These are phyloP conservation scores for Drosophila affinis DNA, from an alignment of 2,888 invertebrate species.

Conservation along the genomic window DNA sequence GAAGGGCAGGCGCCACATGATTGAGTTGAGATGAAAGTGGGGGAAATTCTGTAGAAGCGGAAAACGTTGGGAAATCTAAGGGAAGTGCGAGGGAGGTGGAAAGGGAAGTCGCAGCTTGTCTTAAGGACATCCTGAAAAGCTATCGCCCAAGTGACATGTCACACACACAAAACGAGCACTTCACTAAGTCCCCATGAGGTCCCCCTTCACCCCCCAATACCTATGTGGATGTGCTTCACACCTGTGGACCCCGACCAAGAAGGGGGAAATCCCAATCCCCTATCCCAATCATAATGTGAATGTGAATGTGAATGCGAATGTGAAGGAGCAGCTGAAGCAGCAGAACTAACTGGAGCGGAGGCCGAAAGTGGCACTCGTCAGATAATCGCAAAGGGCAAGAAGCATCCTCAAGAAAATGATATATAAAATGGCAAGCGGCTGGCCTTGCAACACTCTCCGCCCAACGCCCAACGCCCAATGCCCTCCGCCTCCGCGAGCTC, in stretches of 20 bases:
- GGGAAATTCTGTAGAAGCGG: no score
- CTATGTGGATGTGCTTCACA: slow-evolving; percentile 21
- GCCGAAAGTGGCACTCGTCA: slow-evolving; percentile 58
- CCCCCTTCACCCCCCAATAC: no score
- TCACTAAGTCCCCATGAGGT: slow-evolving; percentile 1
- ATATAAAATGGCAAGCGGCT: slow-evolving; percentile 37
- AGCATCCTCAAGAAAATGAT: slow-evolving; percentile 44
- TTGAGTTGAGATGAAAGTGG: background rate
- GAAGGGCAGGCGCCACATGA: slow-evolving; percentile 14
- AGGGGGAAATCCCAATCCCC: slow-evolving; percentile 8
- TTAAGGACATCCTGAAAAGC: slow-evolving; percentile 37
- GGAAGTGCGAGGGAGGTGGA: no score
- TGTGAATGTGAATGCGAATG: no score
- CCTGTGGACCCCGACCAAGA: slow-evolving; percentile 18
- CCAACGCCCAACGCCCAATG: background rate
- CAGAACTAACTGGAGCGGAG: slow-evolving; percentile 4
- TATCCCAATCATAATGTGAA: no score
- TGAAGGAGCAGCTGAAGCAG: slow-evolving; percentile 2
- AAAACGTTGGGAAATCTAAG: no score
- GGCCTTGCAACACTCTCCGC: slow-evolving; percentile 2
- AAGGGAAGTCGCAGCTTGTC: slow-evolving; percentile 3
- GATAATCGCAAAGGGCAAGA: slow-evolving; percentile 64
- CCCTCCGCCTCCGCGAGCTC: no score
- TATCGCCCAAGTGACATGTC: slow-evolving; percentile 4
- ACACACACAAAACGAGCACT: slow-evolving; percentile 14